Evolutionary conservation across 2,113 vertebrate genomes (phyloP).

Genomic region (Mobula birostris): DNA sequence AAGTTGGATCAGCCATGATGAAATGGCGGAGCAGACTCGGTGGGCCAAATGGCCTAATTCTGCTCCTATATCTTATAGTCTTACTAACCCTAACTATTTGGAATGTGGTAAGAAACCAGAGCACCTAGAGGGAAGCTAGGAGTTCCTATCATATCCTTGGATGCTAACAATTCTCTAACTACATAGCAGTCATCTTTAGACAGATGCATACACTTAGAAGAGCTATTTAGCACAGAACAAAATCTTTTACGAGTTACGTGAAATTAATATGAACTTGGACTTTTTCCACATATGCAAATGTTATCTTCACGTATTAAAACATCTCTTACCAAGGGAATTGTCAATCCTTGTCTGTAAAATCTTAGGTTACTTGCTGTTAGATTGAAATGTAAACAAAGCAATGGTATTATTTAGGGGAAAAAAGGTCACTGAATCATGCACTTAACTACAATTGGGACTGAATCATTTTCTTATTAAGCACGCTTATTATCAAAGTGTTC

Average conservation of each 20-base stretch:
- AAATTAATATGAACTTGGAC: not conserved
- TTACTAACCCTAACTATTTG: too few relatives aligned
- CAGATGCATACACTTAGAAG: not conserved
- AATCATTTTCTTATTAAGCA: conserved; percentile 12
- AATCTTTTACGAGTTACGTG: not conserved
- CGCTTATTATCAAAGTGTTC: not conserved
- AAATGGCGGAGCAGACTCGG: too few relatives aligned
- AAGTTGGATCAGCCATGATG: too few relatives aligned
- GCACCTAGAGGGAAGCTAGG: too few relatives aligned
- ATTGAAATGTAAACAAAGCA: not conserved
- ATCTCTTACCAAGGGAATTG: not conserved
- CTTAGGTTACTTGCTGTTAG: not conserved
- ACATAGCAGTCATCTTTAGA: not conserved
- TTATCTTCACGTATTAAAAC: not conserved
- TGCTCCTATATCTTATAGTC: too few relatives aligned
- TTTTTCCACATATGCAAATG: not conserved
- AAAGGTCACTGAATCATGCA: not conserved
- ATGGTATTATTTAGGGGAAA: not conserved
- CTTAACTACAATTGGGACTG: not conserved
- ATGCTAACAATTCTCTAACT: not conserved
- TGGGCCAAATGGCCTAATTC: too few relatives aligned
- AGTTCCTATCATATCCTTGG: too few relatives aligned
- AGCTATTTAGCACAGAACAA: not conserved
- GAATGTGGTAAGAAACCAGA: too few relatives aligned
- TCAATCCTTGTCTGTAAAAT: not conserved